Evolutionary conservation across 2,888 invertebrate species (phyloP), one percentile per base, ranked within the genome.

Genomic region (Diabrotica balteata): DNA sequence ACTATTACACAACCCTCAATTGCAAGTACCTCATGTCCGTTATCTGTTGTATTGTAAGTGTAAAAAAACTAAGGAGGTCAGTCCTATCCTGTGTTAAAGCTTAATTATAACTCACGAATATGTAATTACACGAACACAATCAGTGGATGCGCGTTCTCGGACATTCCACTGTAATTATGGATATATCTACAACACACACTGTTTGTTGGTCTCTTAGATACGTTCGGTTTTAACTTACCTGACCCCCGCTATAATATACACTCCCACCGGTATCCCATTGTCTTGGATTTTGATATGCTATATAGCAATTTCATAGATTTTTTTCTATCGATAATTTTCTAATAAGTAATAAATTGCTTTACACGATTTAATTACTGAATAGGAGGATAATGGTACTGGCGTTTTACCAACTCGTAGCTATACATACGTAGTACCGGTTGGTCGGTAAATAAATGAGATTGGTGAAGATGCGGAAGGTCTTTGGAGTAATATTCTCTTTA

Each of bases 51-150:
- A 32, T 32, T 4, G 4, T 32, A 32, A 32, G 32, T 32, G 32
- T 32, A 32, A 32, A 32, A n/a, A 32, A 32, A 32, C 4, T 32
- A 32, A 32, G 47, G n/a, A 57, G 45, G 45, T 45, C 55, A 11
- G 44, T 57, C 58, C 64, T 46, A 44, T 55, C 52, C 64, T 64
- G 64, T 59, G 17, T 51, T 10, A 45, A 10, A 59, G 63, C 54
- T 82, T 82, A 83, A 83, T 83, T 83, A 83, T 82, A 83, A 82
- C 81, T 82, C 81, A 83, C 82, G 82, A 83, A 83, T 82, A 83
- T 82, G 81, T 83, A 83, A 83, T 83, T 83, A 83, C 82, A 80
- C 75, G 82, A 83, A 82, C 78, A 83, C 83, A 83, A 83, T 83
- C 82, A 82, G 80, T 82, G 80, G 80, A 81, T 80, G 79, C 77